phyloP scores from a whole-genome alignment of 1,140 invertebrate species.

The Vollenhovia emeryi region DNA sequence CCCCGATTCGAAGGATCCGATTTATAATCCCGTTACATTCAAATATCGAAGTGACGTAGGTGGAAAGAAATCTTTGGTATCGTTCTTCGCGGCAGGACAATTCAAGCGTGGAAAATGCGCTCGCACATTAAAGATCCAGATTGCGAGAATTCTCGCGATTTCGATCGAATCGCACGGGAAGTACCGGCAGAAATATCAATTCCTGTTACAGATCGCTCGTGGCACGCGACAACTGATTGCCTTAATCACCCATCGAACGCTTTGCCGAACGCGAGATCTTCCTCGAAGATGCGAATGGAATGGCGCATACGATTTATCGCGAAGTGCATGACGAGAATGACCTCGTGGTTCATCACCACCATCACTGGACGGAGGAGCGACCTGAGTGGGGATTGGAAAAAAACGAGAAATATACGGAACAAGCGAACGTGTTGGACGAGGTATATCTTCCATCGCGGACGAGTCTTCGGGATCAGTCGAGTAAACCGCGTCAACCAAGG shows the following conservation, averaged over 20 bases:
- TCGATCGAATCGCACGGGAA: neutral
- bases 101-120: neutral
- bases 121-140: neutral
- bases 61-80: neutral
- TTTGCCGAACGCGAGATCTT: neutral
- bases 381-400: conserved; percentile 52
- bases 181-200: neutral
- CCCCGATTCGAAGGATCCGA: no score
- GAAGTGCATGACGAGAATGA: neutral
- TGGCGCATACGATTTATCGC: neutral
- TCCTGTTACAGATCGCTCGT: neutral
- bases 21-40: neutral
- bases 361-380: neutral
- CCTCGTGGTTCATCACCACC: neutral
- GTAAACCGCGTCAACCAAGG: neutral
- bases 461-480: neutral
- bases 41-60: neutral
- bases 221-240: neutral
- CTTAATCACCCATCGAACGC: neutral
- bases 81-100: neutral
- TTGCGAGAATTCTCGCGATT: neutral
- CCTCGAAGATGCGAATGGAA: neutral
- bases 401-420: neutral
- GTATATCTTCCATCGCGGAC: neutral
- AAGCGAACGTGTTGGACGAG: neutral